These are phyloP conservation scores for Sinopyrophorus schimmeli DNA, from an alignment of 2,888 invertebrate genomes.

Conservation along the genomic window DNA sequence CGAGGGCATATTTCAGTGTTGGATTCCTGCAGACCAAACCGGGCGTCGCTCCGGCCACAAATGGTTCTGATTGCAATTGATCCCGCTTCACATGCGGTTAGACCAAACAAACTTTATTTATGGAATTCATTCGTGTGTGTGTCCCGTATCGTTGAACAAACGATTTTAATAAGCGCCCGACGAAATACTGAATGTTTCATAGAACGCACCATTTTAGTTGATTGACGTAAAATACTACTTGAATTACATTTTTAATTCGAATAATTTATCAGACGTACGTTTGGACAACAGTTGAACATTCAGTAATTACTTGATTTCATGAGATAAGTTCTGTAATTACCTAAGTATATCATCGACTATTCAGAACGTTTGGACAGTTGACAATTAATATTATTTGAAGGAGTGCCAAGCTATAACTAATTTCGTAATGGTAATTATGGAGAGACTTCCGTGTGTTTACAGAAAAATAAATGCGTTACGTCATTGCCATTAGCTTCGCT, in stretches of 20 bases:
- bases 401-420: constrained; percentile 34
- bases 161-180: constrained; percentile 29
- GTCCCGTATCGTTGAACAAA: constrained; percentile 22
- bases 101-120: constrained; percentile 30
- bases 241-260: constrained; percentile 35
- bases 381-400: constrained; percentile 39
- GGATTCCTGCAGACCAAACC: constrained; percentile 39
- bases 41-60: constrained; percentile 41
- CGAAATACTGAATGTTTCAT: constrained; percentile 21
- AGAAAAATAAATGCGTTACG: constrained; percentile 32
- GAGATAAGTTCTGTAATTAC: constrained; percentile 39
- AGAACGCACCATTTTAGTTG: constrained; percentile 28
- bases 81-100: constrained; percentile 36
- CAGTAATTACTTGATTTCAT: constrained; percentile 38
- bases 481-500: constrained; percentile 23
- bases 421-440: constrained; percentile 33
- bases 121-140: constrained; percentile 27
- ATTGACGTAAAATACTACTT: constrained; percentile 26
- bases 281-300: constrained; percentile 24
- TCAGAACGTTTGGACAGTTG: constrained; percentile 31
- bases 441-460: constrained; percentile 17
- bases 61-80: constrained; percentile 45
- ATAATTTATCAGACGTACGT: constrained; percentile 32
- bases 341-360: constrained; percentile 38
- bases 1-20: constrained; percentile 51